phyloP scores from a whole-genome alignment of 2,113 vertebrate species.

The Aegithalos caudatus region DNA sequence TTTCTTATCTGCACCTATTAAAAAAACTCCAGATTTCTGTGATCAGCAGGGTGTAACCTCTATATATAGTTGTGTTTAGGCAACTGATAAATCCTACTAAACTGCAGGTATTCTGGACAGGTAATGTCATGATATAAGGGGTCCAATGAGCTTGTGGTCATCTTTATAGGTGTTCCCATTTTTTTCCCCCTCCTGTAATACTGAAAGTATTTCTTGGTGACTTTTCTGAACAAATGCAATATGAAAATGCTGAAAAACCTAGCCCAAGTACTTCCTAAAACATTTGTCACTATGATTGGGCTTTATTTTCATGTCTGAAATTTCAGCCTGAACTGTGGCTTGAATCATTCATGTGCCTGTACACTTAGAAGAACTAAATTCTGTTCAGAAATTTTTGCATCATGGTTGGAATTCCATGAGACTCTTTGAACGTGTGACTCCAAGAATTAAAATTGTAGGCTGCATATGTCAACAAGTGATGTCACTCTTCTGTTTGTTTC shows the following conservation, averaged over 20 bases:
- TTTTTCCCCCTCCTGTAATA: rapidly evolving
- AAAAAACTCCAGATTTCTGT: neutral
- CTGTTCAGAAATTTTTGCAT: neutral
- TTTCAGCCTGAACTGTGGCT: neutral
- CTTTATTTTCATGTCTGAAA: neutral
- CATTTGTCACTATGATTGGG: neutral
- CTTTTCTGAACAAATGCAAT: neutral
- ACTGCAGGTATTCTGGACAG: neutral
- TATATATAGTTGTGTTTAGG: no score
- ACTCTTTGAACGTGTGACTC: neutral
- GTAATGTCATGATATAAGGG: neutral
- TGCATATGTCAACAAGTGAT: neutral
- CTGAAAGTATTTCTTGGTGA: neutral
- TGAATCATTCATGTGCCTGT: neutral
- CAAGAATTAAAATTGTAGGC: neutral
- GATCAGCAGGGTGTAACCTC: neutral
- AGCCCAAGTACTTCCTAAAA: neutral
- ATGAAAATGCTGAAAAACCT: neutral
- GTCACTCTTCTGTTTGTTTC: neutral
- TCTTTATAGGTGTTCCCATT: neutral
- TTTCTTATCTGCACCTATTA: neutral
- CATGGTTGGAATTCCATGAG: neutral
- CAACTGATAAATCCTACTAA: neutral
- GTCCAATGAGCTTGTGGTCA: neutral
- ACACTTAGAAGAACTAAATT: neutral